Percentiles rank a stretch among this genome's conserved stretches.
These are phyloP conservation scores for Drosophila falleni DNA, from an alignment of 2,888 invertebrate species.

Conservation along the genomic window DNA sequence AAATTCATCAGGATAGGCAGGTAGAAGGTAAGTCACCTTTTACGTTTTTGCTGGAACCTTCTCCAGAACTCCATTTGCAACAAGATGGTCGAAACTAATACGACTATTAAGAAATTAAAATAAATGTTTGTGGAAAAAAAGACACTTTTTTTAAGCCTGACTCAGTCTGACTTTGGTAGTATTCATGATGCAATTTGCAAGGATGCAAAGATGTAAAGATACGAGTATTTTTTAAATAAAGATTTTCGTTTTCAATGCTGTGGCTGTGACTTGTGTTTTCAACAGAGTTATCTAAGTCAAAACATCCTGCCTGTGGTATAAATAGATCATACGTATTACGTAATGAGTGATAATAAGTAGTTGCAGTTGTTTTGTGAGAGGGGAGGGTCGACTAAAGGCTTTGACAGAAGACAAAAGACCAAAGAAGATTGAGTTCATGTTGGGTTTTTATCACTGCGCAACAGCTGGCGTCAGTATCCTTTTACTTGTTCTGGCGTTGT, in stretches of 20 bases:
- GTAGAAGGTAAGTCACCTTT: no score
- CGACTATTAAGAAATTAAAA: no score
- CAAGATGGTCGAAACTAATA: no score
- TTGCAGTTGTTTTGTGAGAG: not conserved
- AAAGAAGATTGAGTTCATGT: slow-evolving; percentile 5
- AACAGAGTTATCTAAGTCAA: not conserved
- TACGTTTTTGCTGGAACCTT: no score
- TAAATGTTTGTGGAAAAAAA: no score
- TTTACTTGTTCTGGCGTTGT: slow-evolving; percentile 51
- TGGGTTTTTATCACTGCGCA: slow-evolving; percentile 57
- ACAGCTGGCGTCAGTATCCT: slow-evolving; percentile 61
- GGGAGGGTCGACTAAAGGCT: slow-evolving; percentile 10
- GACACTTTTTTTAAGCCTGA: no score
- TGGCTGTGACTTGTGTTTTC: not conserved
- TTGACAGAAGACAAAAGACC: slow-evolving; percentile 1
- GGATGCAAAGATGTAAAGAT: not conserved
- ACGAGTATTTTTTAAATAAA: not conserved
- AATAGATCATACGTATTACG: slow-evolving; percentile 19
- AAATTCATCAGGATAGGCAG: no score
- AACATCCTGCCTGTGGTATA: not conserved
- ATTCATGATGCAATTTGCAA: not conserved
- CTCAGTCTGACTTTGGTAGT: no score
- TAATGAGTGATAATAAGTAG: slow-evolving; percentile 10
- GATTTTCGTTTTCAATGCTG: not conserved
- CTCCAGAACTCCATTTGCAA: no score